Evolutionary conservation across 2,888 invertebrate genomes (phyloP), one percentile per base, ranked within the genome.

Genomic region (Chelonus formosanus): DNA sequence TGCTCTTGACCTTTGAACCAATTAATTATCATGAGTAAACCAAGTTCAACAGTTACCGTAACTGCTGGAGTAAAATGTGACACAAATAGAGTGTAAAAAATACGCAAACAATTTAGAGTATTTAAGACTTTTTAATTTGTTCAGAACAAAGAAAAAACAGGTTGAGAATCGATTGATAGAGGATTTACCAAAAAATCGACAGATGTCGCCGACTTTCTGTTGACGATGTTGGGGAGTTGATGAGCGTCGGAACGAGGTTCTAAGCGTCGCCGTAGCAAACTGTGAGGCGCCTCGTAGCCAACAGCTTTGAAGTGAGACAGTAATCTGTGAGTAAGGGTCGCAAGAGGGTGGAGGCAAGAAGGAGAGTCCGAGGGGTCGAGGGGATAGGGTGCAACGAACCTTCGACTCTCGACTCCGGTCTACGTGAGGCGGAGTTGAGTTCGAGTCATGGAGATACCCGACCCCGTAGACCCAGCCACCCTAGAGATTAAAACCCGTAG

Each of bases 401-500:
- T 80, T 81, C 78, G 76, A 75, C 78, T 77, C 77, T 74, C 74
- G 77, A 76, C 75, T 78, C 76, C 76, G 78, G 80, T 79, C 77
- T 76, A 76, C 79, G 79, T 77, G 77, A 78, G 76, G 77, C 78
- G 77, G 78, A 79, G 78, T 80, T 78, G 82, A 79, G 80, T 79
- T 78, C 80, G 86, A 85, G 85, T 86, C 87, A 88, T 88, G 88
- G 88, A 88, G 87, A 86, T 87, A 87, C 85, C 86, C 85, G 87
- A 87, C 86, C 85, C 86, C 85, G 86, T 87, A 79, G 86, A 87
- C 79, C 82, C 87, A 82, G 86, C 87, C 82, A 84, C 87, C 80
- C 85, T 94, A 85, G 94, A 94, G 88, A 95, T 96, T 85, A 92
- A 93, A 87, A 96, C 95, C 80, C 93, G 92, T 89, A 95, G 95